phyloP scores from a whole-genome alignment of 2,888 invertebrate species.

The Drosophila nr. fundita region DNA sequence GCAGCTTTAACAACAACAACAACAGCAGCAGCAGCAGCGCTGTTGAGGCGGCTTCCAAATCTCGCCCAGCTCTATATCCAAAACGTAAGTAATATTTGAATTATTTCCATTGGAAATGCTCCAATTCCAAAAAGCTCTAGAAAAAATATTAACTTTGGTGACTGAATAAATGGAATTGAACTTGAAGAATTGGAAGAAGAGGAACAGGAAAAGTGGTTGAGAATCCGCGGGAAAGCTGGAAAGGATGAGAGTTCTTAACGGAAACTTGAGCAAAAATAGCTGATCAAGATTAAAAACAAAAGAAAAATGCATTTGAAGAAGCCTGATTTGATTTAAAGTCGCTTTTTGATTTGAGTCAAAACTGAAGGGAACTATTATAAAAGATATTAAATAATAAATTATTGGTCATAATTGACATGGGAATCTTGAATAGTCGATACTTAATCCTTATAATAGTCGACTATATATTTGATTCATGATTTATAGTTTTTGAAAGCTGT shows the following conservation, averaged over 20 bases:
- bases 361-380: background rate
- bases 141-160: background rate
- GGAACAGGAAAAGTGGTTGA: background rate
- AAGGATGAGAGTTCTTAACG: background rate
- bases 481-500: background rate
- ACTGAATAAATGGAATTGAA: background rate
- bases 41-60: constrained; percentile 44
- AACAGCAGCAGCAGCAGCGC: background rate
- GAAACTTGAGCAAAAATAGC: background rate
- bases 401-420: background rate
- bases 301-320: background rate
- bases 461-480: background rate
- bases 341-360: background rate
- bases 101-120: background rate
- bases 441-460: background rate
- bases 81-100: constrained; percentile 67
- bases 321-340: background rate
- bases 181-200: background rate
- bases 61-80: constrained; percentile 76
- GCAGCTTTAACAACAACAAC: constrained; percentile 39
- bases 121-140: too few species aligned
- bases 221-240: background rate
- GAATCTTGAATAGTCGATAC: background rate
- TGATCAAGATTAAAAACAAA: background rate
- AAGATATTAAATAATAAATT: background rate